Base-by-base conservation (phyloP, 2,113 vertebrate genomes). In the Sapayoa aenigma region DNA sequence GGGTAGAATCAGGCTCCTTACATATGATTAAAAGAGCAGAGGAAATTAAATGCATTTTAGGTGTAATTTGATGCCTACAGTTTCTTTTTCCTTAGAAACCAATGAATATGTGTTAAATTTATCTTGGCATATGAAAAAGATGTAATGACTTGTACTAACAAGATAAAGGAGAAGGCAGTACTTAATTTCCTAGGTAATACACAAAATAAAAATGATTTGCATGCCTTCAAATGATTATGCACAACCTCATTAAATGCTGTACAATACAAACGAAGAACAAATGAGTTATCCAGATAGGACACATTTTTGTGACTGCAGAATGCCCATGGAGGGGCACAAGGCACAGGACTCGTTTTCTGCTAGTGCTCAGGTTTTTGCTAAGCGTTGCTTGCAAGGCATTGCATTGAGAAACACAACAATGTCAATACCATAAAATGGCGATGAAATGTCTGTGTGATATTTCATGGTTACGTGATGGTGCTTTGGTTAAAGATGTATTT, bases 201-300 rank as follows among this genome's bases (percentile, higher is more conserved):
- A 96, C 95, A 94, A 97, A 97, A 95, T 97, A 97, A 97, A 95
- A 96, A 94, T 94, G 77, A 96, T 96, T 96, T 97, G 83, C 89
- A 67, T 93, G 85, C 91, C 49, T 94, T 95, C 87, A 94, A 50
- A 94, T 94, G 93, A 85, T 97, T 96, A 86, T 94, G 91, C 77
- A 66, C 71, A 89, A 41, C 68, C 85, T 95, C 6, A 31, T 92
- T 95, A 94, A 96, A 78, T 86, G 60, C 58, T 1, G 20, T 76
- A 22, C 77, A 73, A 42, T 83, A 72, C 77, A 84, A 74, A 89
- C 1, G 4, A 95, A 88, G 74, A 89, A 86, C 55, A 84, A 84
- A 67, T 66, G 69, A 89, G 59, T 84, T 96, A 50, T 4, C 68
- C 46, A 69, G 79, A 31, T 52, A 84, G 66, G 79, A 60, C 22